Evolutionary conservation across 2,888 invertebrate species (phyloP), one percentile per base, ranked within the genome.

Genomic region (Syrista parreyssii): DNA sequence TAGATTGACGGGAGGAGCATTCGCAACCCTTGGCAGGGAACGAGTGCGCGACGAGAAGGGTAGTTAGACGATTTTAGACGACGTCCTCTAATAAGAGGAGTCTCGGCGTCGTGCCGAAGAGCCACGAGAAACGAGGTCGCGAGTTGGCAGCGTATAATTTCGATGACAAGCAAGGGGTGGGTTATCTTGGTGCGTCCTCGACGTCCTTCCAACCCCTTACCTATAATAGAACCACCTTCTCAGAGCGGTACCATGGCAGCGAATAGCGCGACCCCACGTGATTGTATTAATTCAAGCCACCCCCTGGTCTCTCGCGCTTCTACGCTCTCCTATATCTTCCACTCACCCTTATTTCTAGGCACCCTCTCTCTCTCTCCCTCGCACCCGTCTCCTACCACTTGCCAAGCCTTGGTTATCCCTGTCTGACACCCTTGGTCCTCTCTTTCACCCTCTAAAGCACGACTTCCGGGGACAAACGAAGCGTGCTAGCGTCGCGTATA

Each of bases 391-490:
- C 12, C 12, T 12, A 4, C 15, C 15, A 0, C 40, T 40, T 40
- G 40, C 40, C 40, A 40, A 40, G 4, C 15, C 40, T 40, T 12
- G 40, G 40, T 15, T 40, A 4, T 40, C 40, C 40, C 40, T 40
- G 40, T 40, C 40, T 40, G 40, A 40, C 40, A 15, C 40, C 15
- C 40, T 40, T 15, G 15, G 40, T 4, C 69, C 75, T 68, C 75
- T 68, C 72, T 40, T 75, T 75, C 55, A n/a, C 86, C 84, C 85
- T 84, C 86, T 85, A 86, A 86, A 87, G 84, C 87, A 86, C 87
- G 88, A 90, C 91, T 90, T 90, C 90, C 90, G 90, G 87, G 82
- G 88, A 87, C 89, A 91, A 91, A 91, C 91, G 91, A 91, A 91
- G 91, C 91, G 91, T 90, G 85, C 87, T 86, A 90, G 87, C 89